phyloP scores from a whole-genome alignment of 2,113 vertebrate genomes.

The Oncorhynchus tshawytscha region DNA sequence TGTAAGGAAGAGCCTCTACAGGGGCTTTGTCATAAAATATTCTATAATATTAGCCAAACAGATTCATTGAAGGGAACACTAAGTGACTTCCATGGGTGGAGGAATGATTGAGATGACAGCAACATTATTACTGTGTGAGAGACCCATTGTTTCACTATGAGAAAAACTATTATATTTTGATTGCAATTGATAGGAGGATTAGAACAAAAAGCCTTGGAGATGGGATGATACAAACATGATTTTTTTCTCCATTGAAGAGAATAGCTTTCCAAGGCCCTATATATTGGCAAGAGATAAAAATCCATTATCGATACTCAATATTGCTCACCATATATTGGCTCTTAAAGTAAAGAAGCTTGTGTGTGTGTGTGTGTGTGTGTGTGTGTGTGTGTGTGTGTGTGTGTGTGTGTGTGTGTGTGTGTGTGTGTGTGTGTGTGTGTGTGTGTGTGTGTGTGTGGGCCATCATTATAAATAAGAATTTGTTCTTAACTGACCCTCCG shows the following conservation, averaged over 20 bases:
- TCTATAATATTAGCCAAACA: too few relatives aligned
- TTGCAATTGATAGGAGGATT: slow-evolving; percentile 2
- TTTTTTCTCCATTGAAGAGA: slow-evolving; percentile 5
- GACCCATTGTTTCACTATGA: not conserved
- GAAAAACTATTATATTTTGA: not conserved
- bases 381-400: not conserved
- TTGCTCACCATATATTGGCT: slow-evolving; percentile 5
- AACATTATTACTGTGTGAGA: slow-evolving; percentile 6
- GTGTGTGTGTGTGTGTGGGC: not conserved
- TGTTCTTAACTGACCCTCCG: too few relatives aligned
- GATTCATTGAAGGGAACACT: too few relatives aligned
- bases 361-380: not conserved
- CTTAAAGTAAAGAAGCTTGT: slow-evolving; percentile 9
- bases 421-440: not conserved
- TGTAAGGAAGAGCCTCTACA: not conserved
- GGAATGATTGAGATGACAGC: not conserved
- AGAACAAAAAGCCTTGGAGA: slow-evolving; percentile 10
- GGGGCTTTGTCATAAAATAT: not conserved
- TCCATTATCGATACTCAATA: slow-evolving; percentile 9
- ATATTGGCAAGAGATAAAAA: slow-evolving; percentile 17
- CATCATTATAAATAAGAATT: too few relatives aligned
- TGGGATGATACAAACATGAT: not conserved
- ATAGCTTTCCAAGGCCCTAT: slow-evolving; percentile 10
- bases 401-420: not conserved
- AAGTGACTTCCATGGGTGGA: not conserved